Evolutionary conservation across 1,140 invertebrate genomes (phyloP), one percentile per base, ranked within the genome.

Genomic region (Hetaerina americana): DNA sequence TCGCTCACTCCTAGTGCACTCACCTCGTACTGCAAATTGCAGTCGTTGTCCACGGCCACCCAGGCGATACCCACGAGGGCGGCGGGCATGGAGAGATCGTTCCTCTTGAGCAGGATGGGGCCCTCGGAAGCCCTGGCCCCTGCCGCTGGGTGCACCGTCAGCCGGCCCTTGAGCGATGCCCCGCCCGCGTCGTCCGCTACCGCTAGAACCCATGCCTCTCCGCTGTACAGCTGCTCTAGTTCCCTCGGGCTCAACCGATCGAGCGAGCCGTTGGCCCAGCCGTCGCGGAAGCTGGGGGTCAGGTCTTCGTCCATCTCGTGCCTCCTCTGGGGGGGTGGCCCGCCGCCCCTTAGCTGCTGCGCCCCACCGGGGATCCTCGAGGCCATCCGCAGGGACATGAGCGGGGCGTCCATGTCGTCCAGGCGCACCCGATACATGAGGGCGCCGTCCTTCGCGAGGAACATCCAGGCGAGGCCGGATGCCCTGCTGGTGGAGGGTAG

Each of bases 11-110:
- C n/a, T n/a, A n/a, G n/a, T 68, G 15, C 0, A 68, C 77, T 83
- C 25, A 95, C 85, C 79, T 95, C 92, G 76, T 94, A 96, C 77
- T 94, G 90, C 0, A 95, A 80, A 74, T 88, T 88, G 78, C 93
- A 96, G 49, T 93, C 87, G 0, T 85, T 84, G 78, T 95, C 92
- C 5, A 96, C 87, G 0, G 88, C 86, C 40, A 91, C 81, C 93
- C 93, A 96, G 15, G 89, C 88, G 28, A 94, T 82, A 22, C 90
- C 93, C n/a, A 89, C 87, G 2, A 86, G 79, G 2, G 84, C 83
- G 0, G 83, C 82, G 15, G 80, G 75, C 0, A 82, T 79, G 69
- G 22, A 70, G 0, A 40, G 40, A 26, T 49, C 10, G 15, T 66
- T 28, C 8, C 71, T 68, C 26, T 67, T 71, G 12, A 75, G 71